Evolutionary conservation across 2,888 invertebrate species (phyloP).

Genomic region (Pachycephus smyrnensis): DNA sequence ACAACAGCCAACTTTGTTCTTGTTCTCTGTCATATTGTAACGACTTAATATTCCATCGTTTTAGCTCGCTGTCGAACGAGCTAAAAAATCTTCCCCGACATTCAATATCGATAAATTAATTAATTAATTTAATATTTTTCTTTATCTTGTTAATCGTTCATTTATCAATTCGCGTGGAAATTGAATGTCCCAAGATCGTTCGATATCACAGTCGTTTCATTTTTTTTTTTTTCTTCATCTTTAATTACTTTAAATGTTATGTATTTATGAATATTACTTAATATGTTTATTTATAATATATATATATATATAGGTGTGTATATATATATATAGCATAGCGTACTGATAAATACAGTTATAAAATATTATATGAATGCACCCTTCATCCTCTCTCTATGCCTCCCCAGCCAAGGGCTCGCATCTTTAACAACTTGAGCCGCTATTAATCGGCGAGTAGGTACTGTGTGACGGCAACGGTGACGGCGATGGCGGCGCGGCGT

Average conservation of each 20-base stretch:
- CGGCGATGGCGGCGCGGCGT: background rate
- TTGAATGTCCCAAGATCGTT: conserved; percentile 67
- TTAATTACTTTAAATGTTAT: conserved; percentile 57
- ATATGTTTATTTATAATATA: conserved; percentile 56
- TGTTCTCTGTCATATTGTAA: conserved; percentile 52
- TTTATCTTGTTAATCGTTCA: conserved; percentile 53
- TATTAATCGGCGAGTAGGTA: conserved; percentile 8
- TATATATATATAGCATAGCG: conserved; percentile 51
- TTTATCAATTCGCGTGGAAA: conserved; percentile 59
- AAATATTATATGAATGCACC: conserved; percentile 61
- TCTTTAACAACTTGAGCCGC: conserved; percentile 13
- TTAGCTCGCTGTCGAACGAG: conserved; percentile 47
- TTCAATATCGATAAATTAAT: conserved; percentile 60
- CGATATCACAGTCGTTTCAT: conserved; percentile 67
- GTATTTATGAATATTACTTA: conserved; percentile 62
- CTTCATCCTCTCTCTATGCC: conserved; percentile 36
- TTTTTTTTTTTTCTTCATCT: conserved; percentile 43
- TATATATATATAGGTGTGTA: background rate
- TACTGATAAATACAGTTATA: conserved; percentile 64
- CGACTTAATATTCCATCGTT: conserved; percentile 59
- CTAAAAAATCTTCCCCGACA: conserved; percentile 48
- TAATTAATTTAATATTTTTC: conserved; percentile 48
- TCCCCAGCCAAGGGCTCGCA: conserved; percentile 21
- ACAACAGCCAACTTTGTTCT: conserved; percentile 57
- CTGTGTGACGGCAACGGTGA: background rate